phyloP scores from a whole-genome alignment of 37 sponge, comb jelly and placozoan species.

The Aphrocallistes beatrix region DNA sequence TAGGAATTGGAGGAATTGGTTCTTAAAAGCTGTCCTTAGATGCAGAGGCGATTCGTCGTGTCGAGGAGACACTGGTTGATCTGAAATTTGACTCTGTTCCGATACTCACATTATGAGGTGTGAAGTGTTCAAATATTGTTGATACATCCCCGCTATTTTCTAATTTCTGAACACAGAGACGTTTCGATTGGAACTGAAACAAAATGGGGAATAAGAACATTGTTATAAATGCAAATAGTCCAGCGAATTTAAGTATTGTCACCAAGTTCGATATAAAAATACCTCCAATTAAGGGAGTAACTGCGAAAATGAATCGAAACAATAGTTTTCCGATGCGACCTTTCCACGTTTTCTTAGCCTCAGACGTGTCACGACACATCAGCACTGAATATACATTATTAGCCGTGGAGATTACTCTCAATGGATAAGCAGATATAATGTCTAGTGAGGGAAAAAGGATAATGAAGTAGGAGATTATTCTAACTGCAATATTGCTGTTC shows the following conservation, averaged over 20 bases:
- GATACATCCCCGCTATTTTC: background rate
- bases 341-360: background rate
- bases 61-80: background rate
- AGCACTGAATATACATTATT: constrained; percentile 59
- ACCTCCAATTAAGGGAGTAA: constrained; percentile 47
- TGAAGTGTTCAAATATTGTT: background rate
- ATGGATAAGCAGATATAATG: constrained; percentile 74
- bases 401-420: constrained; percentile 38
- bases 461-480: constrained; percentile 59
- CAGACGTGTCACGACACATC: constrained; percentile 35
- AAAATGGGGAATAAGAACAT: constrained; percentile 55
- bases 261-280: constrained; percentile 67
- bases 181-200: constrained; percentile 56
- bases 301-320: constrained; percentile 33
- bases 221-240: constrained; percentile 56
- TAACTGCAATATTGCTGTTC: constrained; percentile 16
- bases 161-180: constrained; percentile 38
- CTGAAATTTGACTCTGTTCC: background rate
- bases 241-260: constrained; percentile 63
- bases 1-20: background rate
- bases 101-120: background rate
- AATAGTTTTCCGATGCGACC: constrained; percentile 21
- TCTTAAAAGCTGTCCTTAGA: background rate
- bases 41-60: background rate
- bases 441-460: constrained; percentile 80